Conservation (phyloP, 2,888 invertebrate genomes). For the Cordilura impudica region DNA sequence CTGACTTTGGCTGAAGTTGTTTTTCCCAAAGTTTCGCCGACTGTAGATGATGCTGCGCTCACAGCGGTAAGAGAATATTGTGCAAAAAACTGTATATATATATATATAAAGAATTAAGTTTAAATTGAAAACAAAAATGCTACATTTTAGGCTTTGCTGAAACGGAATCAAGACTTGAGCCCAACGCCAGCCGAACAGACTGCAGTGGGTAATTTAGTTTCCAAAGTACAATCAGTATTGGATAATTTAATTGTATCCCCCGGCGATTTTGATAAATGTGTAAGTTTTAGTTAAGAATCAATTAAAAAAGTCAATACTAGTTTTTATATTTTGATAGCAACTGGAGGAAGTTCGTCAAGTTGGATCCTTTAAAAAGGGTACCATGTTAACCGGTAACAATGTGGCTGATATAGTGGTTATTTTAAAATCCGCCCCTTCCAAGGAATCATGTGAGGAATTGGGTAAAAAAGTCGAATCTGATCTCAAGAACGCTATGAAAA, state of each 20-base stretch:
- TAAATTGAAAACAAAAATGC: not conserved
- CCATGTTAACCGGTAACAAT: slow-evolving; percentile 96
- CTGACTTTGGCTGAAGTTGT: slow-evolving; percentile 90
- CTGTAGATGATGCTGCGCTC: slow-evolving; percentile 89
- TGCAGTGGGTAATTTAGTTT: slow-evolving; percentile 93
- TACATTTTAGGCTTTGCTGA: slow-evolving; percentile 88
- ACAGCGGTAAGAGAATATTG: slow-evolving; percentile 82
- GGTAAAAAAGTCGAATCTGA: slow-evolving; percentile 92
- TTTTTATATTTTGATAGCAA: slow-evolving; percentile 80
- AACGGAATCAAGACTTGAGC: slow-evolving; percentile 94
- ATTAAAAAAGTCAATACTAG: not conserved
- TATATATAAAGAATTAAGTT: no score
- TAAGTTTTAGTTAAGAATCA: no score
- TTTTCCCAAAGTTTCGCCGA: slow-evolving; percentile 90
- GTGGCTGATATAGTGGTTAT: slow-evolving; percentile 98
- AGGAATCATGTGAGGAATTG: slow-evolving; percentile 95
- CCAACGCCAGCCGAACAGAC: slow-evolving; percentile 95
- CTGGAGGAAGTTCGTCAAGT: slow-evolving; percentile 97
- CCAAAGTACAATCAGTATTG: slow-evolving; percentile 95
- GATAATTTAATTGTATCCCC: slow-evolving; percentile 97
- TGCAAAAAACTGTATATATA: slow-evolving; percentile 12
- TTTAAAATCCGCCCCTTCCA: slow-evolving; percentile 96
- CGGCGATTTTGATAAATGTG: slow-evolving; percentile 95
- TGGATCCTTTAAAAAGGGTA: slow-evolving; percentile 98
- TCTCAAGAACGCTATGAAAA: slow-evolving; percentile 85